phyloP scores from a whole-genome alignment of 2,113 vertebrate genomes.

The Trichomycterus rosablanca region DNA sequence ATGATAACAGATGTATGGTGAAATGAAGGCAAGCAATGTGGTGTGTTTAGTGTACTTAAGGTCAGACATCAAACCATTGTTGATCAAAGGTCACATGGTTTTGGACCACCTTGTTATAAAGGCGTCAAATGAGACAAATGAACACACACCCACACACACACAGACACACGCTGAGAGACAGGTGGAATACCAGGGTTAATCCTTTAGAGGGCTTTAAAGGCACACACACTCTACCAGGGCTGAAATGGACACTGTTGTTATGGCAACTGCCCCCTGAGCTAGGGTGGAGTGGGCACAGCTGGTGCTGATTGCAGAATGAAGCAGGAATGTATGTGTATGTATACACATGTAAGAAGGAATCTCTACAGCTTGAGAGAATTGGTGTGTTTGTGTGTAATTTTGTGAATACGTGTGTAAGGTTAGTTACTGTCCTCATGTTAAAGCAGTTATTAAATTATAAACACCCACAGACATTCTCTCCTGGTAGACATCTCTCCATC shows the following conservation, averaged over 20 bases:
- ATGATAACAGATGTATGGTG: no score
- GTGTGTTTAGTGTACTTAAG: no score
- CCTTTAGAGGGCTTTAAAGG: conserved; percentile 31
- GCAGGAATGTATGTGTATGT: conserved; percentile 39
- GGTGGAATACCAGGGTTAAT: conserved; percentile 45
- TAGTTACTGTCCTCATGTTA: not conserved
- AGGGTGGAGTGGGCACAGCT: conserved; percentile 62
- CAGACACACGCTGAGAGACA: conserved; percentile 15
- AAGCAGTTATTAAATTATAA: not conserved
- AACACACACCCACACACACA: not conserved
- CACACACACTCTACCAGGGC: conserved; percentile 46
- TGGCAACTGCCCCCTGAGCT: conserved; percentile 58
- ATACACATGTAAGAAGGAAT: conserved; percentile 26
- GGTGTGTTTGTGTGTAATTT: conserved; percentile 20
- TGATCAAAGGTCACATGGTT: no score
- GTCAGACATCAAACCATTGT: no score
- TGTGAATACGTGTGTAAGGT: not conserved
- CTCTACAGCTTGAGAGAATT: no score
- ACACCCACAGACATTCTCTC: not conserved
- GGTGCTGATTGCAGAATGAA: conserved; percentile 48
- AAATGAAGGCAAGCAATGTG: not conserved
- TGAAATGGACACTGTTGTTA: conserved; percentile 62
- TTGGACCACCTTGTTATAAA: no score
- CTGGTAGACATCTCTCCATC: not conserved
- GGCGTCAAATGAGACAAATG: no score